A percentile compares a stretch with the other conserved stretches of the same genome.
These are phyloP conservation scores for Enteromius anoplus DNA, from an alignment of 2,797 vertebrate species.

Conservation along the genomic window DNA sequence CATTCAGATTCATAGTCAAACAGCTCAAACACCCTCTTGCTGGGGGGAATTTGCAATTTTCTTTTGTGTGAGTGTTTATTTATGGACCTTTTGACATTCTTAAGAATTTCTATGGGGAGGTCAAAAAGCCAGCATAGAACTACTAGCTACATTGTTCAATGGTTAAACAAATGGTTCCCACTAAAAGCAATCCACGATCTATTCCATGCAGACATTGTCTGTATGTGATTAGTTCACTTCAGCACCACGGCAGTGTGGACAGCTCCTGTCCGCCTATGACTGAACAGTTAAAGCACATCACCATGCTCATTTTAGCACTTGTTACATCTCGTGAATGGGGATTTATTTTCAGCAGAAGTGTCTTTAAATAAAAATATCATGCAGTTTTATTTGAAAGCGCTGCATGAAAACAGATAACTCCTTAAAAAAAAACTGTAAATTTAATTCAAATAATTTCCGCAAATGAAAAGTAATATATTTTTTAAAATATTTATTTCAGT, in stretches of 20 bases:
- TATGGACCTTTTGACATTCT: conserved; percentile 8
- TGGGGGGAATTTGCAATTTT: neutral
- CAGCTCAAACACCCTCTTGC: conserved; percentile 30
- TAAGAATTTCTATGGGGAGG: neutral
- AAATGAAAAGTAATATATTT: neutral
- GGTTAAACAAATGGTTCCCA: neutral
- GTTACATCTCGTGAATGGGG: neutral
- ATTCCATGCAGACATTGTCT: neutral
- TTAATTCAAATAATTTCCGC: neutral
- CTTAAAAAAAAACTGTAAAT: neutral
- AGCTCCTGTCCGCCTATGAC: conserved; percentile 53
- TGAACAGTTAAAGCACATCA: conserved; percentile 23
- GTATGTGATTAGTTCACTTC: conserved; percentile 49
- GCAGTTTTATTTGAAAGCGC: neutral
- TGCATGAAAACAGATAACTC: neutral
- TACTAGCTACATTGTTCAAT: neutral
- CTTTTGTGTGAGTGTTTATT: neutral
- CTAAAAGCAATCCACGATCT: neutral
- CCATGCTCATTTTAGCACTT: conserved; percentile 10
- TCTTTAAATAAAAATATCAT: neutral
- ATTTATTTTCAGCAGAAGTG: neutral
- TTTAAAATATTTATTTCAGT: neutral
- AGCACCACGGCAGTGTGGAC: conserved; percentile 60
- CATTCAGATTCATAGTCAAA: conserved; percentile 41
- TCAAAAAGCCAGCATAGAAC: neutral